Percentiles rank a stretch among this genome's conserved stretches.
Conservation (phyloP, 2,888 invertebrate species). For the Hirtodrosophila trivittata region DNA sequence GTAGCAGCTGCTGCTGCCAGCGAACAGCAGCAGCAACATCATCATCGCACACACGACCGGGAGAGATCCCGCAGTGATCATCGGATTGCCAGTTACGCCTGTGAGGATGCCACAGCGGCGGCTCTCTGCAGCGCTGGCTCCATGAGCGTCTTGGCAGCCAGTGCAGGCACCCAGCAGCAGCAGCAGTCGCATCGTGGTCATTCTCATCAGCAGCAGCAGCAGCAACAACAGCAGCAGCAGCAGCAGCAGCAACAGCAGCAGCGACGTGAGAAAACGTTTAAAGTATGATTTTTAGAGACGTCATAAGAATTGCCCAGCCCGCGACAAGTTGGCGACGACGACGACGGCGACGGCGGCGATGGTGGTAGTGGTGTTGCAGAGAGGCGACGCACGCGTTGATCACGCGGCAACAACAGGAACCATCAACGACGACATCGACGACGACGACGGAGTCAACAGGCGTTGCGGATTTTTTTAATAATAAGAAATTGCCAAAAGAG, state of each 20-base stretch:
- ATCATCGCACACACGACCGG: conserved; percentile 73
- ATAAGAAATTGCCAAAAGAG: conserved; percentile 36
- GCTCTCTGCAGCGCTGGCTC: conserved; percentile 60
- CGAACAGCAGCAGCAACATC: conserved; percentile 63
- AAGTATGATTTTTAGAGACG: conserved; percentile 85
- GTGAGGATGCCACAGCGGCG: conserved; percentile 64
- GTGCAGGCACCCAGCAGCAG: conserved; percentile 48
- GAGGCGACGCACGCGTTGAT: conserved; percentile 65
- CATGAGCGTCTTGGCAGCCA: conserved; percentile 57
- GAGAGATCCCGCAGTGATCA: conserved; percentile 81
- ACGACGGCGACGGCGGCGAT: conserved; percentile 32
- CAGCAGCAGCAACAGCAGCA: conserved; percentile 82
- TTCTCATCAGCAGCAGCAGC: conserved; percentile 52
- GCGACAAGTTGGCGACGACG: conserved; percentile 55
- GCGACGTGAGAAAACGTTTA: conserved; percentile 84
- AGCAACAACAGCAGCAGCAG: conserved; percentile 68
- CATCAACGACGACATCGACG: conserved; percentile 13
- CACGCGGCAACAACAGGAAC: conserved; percentile 25
- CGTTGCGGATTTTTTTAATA: conserved; percentile 79
- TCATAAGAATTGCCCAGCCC: conserved; percentile 83
- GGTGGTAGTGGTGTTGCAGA: conserved; percentile 35
- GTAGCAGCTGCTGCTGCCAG: conserved; percentile 45
- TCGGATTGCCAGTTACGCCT: conserved; percentile 79
- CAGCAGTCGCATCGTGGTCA: conserved; percentile 53
- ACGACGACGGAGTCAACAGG: conserved; percentile 37